Conservation (phyloP, 2,113 vertebrate species). For the Actenoides hombroni region DNA sequence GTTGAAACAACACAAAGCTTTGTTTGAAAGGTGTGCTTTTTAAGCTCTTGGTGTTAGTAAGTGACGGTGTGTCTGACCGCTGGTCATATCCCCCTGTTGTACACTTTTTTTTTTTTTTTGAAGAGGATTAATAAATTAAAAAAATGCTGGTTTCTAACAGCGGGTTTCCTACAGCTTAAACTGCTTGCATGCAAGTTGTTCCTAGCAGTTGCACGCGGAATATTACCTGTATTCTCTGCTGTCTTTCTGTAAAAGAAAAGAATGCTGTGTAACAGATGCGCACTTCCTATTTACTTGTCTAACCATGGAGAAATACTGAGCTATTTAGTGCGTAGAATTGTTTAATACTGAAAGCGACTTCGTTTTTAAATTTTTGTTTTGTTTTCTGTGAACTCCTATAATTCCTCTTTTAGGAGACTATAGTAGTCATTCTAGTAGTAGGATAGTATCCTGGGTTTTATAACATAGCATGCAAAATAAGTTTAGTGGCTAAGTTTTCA, state of each 20-base stretch:
- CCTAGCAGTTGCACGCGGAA: background rate
- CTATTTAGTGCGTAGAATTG: background rate
- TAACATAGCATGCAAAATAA: background rate
- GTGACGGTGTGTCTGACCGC: background rate
- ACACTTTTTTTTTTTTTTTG: background rate
- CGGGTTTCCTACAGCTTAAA: background rate
- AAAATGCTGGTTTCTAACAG: background rate
- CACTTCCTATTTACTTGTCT: background rate
- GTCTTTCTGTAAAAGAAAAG: background rate
- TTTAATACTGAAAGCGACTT: background rate
- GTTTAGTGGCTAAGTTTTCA: background rate
- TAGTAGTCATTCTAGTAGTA: background rate
- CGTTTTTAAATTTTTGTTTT: background rate
- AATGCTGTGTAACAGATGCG: background rate
- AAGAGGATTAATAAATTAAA: background rate
- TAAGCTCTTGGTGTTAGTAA: background rate
- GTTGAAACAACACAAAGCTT: background rate
- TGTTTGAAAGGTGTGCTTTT: background rate
- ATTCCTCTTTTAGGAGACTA: background rate
- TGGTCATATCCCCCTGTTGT: fast-evolving
- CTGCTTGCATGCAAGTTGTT: background rate
- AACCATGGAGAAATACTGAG: background rate
- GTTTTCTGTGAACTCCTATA: background rate
- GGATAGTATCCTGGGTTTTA: background rate
- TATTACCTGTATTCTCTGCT: background rate